phyloP scores from a whole-genome alignment of 2,797 vertebrate genomes.

The Sardinella longiceps region DNA sequence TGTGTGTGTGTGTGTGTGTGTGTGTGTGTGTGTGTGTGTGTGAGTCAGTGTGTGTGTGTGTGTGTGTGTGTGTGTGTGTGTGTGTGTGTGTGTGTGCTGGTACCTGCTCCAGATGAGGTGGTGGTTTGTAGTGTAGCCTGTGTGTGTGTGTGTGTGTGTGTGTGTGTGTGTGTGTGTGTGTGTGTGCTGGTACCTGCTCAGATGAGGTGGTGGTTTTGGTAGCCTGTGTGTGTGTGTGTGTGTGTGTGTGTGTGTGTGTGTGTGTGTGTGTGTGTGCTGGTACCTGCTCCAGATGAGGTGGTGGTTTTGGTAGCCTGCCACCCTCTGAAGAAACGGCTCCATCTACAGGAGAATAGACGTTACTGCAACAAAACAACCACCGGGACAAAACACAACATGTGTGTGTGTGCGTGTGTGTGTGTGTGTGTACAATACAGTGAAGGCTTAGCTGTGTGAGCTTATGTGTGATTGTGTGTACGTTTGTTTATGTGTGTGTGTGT shows the following conservation, averaged over 20 bases:
- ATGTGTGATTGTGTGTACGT: too few relatives aligned
- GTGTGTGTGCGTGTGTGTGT: too few relatives aligned
- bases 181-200: too few relatives aligned
- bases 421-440: too few relatives aligned
- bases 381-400: too few relatives aligned
- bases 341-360: constrained; percentile 59
- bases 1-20: constrained; percentile 32
- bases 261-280: constrained; percentile 24
- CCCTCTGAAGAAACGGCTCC: constrained; percentile 66
- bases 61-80: constrained; percentile 8
- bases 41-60: background rate
- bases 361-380: constrained; percentile 1
- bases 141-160: background rate
- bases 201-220: constrained; percentile 65
- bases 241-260: constrained; percentile 8
- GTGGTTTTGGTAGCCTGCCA: constrained; percentile 71
- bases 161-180: background rate
- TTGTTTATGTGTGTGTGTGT: too few relatives aligned
- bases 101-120: constrained; percentile 76
- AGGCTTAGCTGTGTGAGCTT: too few relatives aligned
- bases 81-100: constrained; percentile 24
- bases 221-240: constrained; percentile 61
- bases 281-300: constrained; percentile 76
- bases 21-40: constrained; percentile 7
- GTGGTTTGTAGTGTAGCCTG: too few relatives aligned